These are phyloP conservation scores for Glossosoma conforme DNA, from an alignment of 1,140 invertebrate genomes.

Conservation along the genomic window DNA sequence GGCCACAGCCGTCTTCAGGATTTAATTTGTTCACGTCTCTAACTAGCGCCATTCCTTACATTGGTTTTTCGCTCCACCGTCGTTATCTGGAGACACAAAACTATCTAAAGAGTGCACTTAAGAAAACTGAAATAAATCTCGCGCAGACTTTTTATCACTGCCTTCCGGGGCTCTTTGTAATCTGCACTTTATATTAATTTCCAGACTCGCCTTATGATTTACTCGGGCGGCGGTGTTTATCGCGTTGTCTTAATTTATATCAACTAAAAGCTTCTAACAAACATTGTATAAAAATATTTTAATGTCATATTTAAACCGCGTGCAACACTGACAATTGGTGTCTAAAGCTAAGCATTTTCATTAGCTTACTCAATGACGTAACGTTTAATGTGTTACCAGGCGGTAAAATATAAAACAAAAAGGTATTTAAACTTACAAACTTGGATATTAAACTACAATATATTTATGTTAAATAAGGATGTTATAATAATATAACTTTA, in stretches of 20 bases:
- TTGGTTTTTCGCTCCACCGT: constrained; percentile 13
- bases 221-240: constrained; percentile 2
- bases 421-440: too few species aligned
- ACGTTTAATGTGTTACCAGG: too few species aligned
- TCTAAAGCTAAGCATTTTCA: too few species aligned
- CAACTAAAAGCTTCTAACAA: too few species aligned
- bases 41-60: constrained; percentile 19
- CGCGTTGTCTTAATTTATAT: not conserved
- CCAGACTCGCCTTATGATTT: constrained; percentile 7
- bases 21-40: constrained; percentile 22
- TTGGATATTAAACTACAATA: too few species aligned
- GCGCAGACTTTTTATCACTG: not conserved
- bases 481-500: too few species aligned
- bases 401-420: too few species aligned
- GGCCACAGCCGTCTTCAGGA: constrained; percentile 11
- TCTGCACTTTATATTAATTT: constrained; percentile 12
- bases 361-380: too few species aligned
- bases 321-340: too few species aligned
- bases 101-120: constrained; percentile 19
- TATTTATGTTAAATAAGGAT: too few species aligned
- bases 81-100: constrained; percentile 21
- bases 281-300: too few species aligned
- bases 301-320: too few species aligned
- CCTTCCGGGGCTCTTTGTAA: constrained; percentile 2
- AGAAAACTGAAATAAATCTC: constrained; percentile 20